A percentile compares a stretch with the other conserved stretches of the same genome.
phyloP scores from a whole-genome alignment of 2,797 vertebrate species.

The Dendrocincla tyrannina region DNA sequence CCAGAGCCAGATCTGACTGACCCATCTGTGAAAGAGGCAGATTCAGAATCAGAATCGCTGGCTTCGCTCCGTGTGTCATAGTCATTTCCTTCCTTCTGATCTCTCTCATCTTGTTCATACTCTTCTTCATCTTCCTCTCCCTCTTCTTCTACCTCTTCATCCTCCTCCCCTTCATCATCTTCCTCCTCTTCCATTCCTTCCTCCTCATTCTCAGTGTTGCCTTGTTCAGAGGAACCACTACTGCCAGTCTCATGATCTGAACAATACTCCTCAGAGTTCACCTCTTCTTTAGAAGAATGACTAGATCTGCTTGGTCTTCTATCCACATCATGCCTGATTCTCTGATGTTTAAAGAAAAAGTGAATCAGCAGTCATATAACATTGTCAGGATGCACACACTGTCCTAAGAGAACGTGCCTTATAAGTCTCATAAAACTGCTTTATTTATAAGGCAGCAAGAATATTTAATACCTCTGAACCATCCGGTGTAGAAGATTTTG shows the following conservation, averaged over 20 bases:
- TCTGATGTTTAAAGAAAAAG: constrained; percentile 82
- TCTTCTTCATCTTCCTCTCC: constrained; percentile 88
- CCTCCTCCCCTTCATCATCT: constrained; percentile 81
- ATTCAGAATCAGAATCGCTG: constrained; percentile 93
- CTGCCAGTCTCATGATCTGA: constrained; percentile 85
- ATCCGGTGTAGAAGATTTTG: constrained; percentile 83
- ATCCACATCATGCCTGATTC: constrained; percentile 82
- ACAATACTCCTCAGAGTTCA: constrained; percentile 90
- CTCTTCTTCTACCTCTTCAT: constrained; percentile 82
- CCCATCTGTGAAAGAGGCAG: constrained; percentile 92
- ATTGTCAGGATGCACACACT: constrained; percentile 63
- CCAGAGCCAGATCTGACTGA: constrained; percentile 89
- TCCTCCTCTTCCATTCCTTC: constrained; percentile 86
- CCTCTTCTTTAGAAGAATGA: constrained; percentile 86
- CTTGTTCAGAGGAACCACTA: constrained; percentile 85
- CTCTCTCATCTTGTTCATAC: constrained; percentile 89
- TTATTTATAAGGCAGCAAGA: constrained; percentile 71
- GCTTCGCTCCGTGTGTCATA: constrained; percentile 97
- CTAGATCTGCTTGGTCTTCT: constrained; percentile 84
- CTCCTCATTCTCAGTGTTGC: constrained; percentile 83
- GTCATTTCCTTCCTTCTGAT: constrained; percentile 90
- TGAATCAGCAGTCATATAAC: constrained; percentile 71
- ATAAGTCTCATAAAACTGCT: constrained; percentile 63
- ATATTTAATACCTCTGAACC: constrained; percentile 82
- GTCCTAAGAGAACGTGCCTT: constrained; percentile 50